Evolutionary conservation across 2,888 invertebrate species (phyloP), one percentile per base, ranked within the genome.

Genomic region (Amiota communis): DNA sequence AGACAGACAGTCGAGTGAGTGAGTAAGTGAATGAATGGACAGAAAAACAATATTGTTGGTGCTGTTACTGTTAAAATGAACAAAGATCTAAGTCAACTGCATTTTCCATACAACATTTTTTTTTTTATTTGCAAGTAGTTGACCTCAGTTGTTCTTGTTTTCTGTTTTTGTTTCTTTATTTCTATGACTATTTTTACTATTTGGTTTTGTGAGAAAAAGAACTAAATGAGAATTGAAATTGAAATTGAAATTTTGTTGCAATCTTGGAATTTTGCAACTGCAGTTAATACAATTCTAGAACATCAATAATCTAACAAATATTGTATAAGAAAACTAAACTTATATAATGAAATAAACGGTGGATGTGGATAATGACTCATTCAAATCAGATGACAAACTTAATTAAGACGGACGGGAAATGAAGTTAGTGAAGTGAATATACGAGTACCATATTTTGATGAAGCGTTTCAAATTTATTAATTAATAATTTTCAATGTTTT

Each of bases 131-230:
- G 13, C 49, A n/a, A 10, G 36, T 36, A 36, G 49, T 49, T 65
- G 65, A 65, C 65, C 65, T 65, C 65, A 65, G 48, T 65, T 65
- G 48, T 48, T 17, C 48, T 65, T 36, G 47, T 48, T 47, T 63
- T 36, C 23, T n/a, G n/a, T 63, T 11, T 63, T 8, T 48, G 2
- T 48, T 48, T 65, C 23, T 65, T 48, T 65, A 15, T 36, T 36
- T 36, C 3, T 36, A 2, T 36, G 2, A 36, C 36, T 6, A 36
- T 6, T 36, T 36, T 36, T 36, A 36, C 23, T 23, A 23, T 23
- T 23, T 36, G 36, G 36, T 4, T 36, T 36, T 36, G 6, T 36
- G 36, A 36, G 36, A 36, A 36, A 36, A 6, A 36, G 36, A 36
- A 36, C 6, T 36, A 36, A 36, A 4, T 36, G 36, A 65, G 65